Evolutionary conservation across 2,888 invertebrate species (phyloP), one percentile per base, ranked within the genome.

Genomic region (Diaphora mendica): DNA sequence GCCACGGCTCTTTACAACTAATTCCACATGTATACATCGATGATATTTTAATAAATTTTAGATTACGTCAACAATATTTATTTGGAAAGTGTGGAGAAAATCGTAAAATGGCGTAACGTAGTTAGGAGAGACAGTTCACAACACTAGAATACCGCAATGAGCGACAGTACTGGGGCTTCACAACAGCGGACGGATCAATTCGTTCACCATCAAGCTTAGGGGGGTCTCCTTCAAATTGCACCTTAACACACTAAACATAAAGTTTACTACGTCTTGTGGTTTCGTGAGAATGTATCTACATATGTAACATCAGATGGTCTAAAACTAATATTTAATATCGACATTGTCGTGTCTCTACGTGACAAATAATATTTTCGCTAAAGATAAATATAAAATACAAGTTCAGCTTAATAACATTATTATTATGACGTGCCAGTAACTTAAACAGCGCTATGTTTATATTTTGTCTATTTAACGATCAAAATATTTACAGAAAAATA

Each of bases 101-200:
- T 78, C 75, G 78, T 44, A 69, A 73, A 71, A 74, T 73, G 39
- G 69, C 64, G 65, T 64, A 74, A 75, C 77, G 71, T 73, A 66
- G 76, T 70, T 64, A 73, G 70, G 62, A 75, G 72, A 72, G 75
- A 81, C 76, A 82, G 82, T 80, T 76, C 81, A 80, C 78, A 68
- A 74, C 72, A 79, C 81, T 80, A 87, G 86, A 89, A 83, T 85
- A 87, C 87, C 89, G 86, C 90, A 88, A 86, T 85, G 89, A 88
- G 85, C 83, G 87, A 88, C 89, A 88, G 89, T 88, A 85, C 89
- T 91, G 93, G 82, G 94, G 87, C 88, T 89, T 90, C 89, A 88
- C 90, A 90, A 88, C 91, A 86, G 92, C 94, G 94, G 94, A 94
- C 94, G 94, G 94, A 94, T 92, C 90, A 91, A 87, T 93, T 93